Evolutionary conservation across 1,140 invertebrate species (phyloP).

Genomic region (Apis dorsata): DNA sequence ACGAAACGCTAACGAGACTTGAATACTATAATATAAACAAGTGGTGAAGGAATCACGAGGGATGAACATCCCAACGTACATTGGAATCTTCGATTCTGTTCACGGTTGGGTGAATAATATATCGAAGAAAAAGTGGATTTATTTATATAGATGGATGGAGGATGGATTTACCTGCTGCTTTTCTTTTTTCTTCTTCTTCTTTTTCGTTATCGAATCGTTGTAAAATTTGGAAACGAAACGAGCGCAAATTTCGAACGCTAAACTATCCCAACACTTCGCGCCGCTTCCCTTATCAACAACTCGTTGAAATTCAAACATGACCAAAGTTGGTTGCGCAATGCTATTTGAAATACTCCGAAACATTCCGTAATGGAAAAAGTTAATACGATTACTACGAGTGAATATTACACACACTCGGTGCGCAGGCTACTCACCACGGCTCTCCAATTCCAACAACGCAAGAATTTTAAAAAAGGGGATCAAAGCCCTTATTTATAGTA

Average conservation of each 20-base stretch:
- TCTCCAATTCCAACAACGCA: not conserved
- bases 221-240: too few relatives aligned
- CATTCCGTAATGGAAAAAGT: constrained; percentile 7
- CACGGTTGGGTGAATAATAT: too few relatives aligned
- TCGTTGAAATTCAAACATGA: not conserved
- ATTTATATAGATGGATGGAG: too few relatives aligned
- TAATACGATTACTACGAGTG: not conserved
- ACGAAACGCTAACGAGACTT: constrained; percentile 7
- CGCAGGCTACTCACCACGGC: not conserved
- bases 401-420: not conserved
- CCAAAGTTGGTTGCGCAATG: not conserved
- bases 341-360: not conserved
- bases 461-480: not conserved
- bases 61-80: not conserved
- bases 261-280: not conserved
- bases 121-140: too few relatives aligned
- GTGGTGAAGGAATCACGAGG: not conserved
- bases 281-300: not conserved
- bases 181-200: too few relatives aligned
- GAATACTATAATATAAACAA: not conserved
- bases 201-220: too few relatives aligned
- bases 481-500: too few relatives aligned
- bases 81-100: too few relatives aligned
- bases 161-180: too few relatives aligned
- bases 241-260: not conserved